Conservation (phyloP, 2,888 invertebrate species). For the Mechanitis messenoides region DNA sequence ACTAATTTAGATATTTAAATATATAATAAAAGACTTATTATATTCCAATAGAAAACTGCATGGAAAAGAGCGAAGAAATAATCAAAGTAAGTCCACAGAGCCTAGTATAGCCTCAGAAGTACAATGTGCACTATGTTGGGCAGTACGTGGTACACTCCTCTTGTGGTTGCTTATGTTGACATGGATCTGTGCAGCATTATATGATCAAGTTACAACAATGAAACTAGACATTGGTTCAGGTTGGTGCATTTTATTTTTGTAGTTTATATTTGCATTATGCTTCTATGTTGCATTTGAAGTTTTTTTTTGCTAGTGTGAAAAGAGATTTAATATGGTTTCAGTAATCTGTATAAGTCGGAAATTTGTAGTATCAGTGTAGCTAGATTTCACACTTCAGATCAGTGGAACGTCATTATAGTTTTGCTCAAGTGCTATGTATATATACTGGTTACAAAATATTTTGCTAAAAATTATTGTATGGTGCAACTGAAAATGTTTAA, state of each 20-base stretch:
- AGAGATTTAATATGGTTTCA: too few relatives aligned
- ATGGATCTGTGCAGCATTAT: slow-evolving; percentile 69
- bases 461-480: too few relatives aligned
- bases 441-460: too few relatives aligned
- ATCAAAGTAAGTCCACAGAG: slow-evolving; percentile 39
- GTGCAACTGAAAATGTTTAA: too few relatives aligned
- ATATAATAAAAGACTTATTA: neutral
- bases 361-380: too few relatives aligned
- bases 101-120: slow-evolving; percentile 57
- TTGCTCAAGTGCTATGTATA: too few relatives aligned
- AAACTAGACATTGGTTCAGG: slow-evolving; percentile 54
- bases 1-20: neutral
- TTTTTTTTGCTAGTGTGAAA: too few relatives aligned
- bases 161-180: slow-evolving; percentile 70
- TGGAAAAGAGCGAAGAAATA: slow-evolving; percentile 57
- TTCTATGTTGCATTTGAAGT: too few relatives aligned
- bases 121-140: slow-evolving; percentile 63
- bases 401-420: too few relatives aligned
- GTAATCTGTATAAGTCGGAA: too few relatives aligned
- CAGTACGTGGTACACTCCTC: slow-evolving; percentile 60
- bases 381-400: too few relatives aligned
- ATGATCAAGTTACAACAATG: slow-evolving; percentile 65
- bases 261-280: too few relatives aligned
- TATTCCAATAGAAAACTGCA: slow-evolving; percentile 20
- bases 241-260: slow-evolving; percentile 32